Evolutionary conservation across 2,888 invertebrate genomes (phyloP).

Genomic region (Drosophila monieri): DNA sequence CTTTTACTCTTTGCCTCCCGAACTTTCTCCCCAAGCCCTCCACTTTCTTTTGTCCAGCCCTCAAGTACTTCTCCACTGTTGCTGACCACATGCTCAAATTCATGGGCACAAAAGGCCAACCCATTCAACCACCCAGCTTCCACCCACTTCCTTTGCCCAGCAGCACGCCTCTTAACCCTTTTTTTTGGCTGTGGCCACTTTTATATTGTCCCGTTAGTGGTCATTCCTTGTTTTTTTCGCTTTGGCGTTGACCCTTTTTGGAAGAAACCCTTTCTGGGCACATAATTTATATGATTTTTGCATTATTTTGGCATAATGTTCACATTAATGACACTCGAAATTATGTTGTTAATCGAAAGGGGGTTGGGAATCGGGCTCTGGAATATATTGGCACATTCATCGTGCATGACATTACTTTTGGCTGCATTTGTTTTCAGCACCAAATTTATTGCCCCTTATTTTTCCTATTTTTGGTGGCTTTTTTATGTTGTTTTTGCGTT

Average conservation of each 20-base stretch:
- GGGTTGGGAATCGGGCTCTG: conserved; percentile 43
- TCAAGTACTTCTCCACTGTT: conserved; percentile 47
- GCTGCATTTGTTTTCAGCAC: conserved; percentile 48
- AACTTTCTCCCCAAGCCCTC: not conserved
- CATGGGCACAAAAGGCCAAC: conserved; percentile 54
- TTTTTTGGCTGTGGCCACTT: conserved; percentile 64
- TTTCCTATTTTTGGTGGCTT: conserved; percentile 57
- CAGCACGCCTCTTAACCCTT: conserved; percentile 64
- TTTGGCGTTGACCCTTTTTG: conserved; percentile 47
- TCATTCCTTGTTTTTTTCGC: conserved; percentile 45
- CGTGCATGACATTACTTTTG: conserved; percentile 29
- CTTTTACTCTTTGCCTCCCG: conserved; percentile 17
- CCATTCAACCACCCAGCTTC: conserved; percentile 9
- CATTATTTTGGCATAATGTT: conserved; percentile 79
- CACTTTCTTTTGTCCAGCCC: conserved; percentile 32
- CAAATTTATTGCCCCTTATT: conserved; percentile 65
- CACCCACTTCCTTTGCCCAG: conserved; percentile 34
- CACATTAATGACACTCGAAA: conserved; percentile 76
- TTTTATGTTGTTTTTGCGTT: conserved; percentile 77
- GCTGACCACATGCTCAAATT: conserved; percentile 71
- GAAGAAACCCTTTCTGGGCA: conserved; percentile 49
- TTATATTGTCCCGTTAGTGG: conserved; percentile 63
- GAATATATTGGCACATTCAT: conserved; percentile 24
- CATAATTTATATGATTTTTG: conserved; percentile 77
- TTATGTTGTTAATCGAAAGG: conserved; percentile 74